Conservation (phyloP, 2,113 vertebrate species). For the Aspiorhynchus laticeps region DNA sequence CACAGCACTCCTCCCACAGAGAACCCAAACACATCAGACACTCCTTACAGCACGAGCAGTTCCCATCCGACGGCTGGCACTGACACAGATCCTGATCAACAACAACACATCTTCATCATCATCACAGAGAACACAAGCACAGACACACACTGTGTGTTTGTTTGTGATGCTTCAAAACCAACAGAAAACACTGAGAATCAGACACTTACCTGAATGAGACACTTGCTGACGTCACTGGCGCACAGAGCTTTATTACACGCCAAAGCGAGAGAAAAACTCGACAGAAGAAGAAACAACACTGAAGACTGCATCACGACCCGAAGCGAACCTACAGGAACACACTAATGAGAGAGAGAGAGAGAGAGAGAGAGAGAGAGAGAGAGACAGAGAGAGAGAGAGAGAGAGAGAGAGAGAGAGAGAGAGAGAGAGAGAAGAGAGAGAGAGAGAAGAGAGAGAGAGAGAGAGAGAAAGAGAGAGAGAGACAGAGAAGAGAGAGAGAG, state of each 20-base stretch:
- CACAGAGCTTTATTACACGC: slow-evolving; percentile 97
- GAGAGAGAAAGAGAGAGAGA: no score
- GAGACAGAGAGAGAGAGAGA: no score
- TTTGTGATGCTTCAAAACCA: neutral
- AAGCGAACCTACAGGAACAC: neutral
- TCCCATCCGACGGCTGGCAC: slow-evolving; percentile 92
- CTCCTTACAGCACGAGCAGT: slow-evolving; percentile 98
- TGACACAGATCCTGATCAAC: slow-evolving; percentile 91
- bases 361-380: no score
- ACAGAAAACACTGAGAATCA: neutral
- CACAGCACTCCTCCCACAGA: slow-evolving; percentile 98
- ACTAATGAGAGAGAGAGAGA: neutral
- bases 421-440: neutral
- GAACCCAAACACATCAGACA: slow-evolving; percentile 97
- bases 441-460: neutral
- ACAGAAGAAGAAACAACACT: slow-evolving; percentile 13
- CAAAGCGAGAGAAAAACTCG: slow-evolving; percentile 69
- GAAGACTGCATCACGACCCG: slow-evolving; percentile 3
- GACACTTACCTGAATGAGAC: slow-evolving; percentile 90
- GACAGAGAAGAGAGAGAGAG: no score
- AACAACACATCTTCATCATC: neutral
- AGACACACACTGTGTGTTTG: neutral
- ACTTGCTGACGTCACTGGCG: slow-evolving; percentile 99
- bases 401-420: neutral
- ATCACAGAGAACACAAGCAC: neutral